Evolutionary conservation across 1,140 invertebrate species (phyloP).

Genomic region (Gryon sp.): DNA sequence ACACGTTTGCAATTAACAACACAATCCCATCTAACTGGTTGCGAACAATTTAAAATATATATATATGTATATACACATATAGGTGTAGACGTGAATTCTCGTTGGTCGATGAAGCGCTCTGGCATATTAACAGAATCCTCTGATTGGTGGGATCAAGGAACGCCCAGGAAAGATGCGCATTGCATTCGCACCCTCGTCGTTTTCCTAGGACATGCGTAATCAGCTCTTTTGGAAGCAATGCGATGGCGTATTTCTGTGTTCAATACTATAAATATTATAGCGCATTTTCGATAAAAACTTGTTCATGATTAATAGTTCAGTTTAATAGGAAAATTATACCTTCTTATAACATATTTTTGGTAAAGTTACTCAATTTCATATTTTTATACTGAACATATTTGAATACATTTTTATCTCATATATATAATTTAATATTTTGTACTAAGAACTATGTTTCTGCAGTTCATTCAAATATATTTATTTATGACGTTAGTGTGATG

Average conservation of each 20-base stretch:
- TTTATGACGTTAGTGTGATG: too few species aligned
- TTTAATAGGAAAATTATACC: too few species aligned
- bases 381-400: too few species aligned
- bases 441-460: too few species aligned
- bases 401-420: too few species aligned
- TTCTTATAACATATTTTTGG: too few species aligned
- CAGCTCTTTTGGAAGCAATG: conserved; percentile 58
- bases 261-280: too few species aligned
- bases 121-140: conserved; percentile 38
- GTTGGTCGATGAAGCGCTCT: conserved; percentile 65
- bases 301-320: too few species aligned
- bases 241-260: conserved; percentile 60
- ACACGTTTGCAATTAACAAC: conserved; percentile 51
- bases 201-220: conserved; percentile 75
- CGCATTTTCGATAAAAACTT: too few species aligned
- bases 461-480: too few species aligned
- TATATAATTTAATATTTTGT: too few species aligned
- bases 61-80: conserved; percentile 45
- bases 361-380: too few species aligned
- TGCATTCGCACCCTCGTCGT: conserved; percentile 66
- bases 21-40: conserved; percentile 50
- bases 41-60: conserved; percentile 55
- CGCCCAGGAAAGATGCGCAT: conserved; percentile 80
- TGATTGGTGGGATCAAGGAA: conserved; percentile 69
- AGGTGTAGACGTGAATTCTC: conserved; percentile 25